phyloP scores from a whole-genome alignment of 2,888 invertebrate genomes.

The Drosophila affinis region DNA sequence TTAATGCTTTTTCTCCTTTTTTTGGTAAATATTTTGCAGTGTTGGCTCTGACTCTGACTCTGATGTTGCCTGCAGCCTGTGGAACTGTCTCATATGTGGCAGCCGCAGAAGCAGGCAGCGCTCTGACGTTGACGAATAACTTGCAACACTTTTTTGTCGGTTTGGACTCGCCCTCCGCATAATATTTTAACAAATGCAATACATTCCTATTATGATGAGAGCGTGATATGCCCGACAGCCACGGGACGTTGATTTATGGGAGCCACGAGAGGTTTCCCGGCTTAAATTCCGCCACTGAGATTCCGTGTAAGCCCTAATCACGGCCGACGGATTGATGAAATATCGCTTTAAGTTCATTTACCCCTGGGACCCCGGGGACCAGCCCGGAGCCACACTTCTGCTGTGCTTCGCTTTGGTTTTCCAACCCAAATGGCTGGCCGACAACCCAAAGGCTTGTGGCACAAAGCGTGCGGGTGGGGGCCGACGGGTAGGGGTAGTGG shows the following conservation, averaged over 20 bases:
- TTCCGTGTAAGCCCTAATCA: neutral
- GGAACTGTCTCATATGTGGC: conserved; percentile 52
- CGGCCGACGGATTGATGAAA: conserved; percentile 1
- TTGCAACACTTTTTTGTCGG: conserved; percentile 49
- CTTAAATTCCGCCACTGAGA: neutral
- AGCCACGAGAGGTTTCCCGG: neutral
- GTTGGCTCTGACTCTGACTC: conserved; percentile 13
- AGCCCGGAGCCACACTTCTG: neutral
- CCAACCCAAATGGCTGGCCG: conserved; percentile 43
- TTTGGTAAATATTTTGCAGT: conserved; percentile 6
- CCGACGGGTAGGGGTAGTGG: conserved; percentile 16
- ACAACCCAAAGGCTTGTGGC: conserved; percentile 20
- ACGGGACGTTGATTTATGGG: conserved; percentile 33
- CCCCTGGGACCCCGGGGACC: neutral
- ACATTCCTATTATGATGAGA: conserved; percentile 29
- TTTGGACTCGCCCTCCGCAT: neutral
- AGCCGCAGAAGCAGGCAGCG: conserved; percentile 35
- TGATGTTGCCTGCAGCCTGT: conserved; percentile 49
- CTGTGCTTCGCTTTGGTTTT: conserved; percentile 30
- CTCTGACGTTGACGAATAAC: conserved; percentile 71
- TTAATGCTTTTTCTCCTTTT: neutral
- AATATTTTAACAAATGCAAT: conserved; percentile 19
- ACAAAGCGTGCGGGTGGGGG: conserved; percentile 16
- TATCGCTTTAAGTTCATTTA: conserved; percentile 4
- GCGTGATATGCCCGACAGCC: conserved; percentile 23